Conservation (phyloP, 2,888 invertebrate species). For the Metacarcinus magister region DNA sequence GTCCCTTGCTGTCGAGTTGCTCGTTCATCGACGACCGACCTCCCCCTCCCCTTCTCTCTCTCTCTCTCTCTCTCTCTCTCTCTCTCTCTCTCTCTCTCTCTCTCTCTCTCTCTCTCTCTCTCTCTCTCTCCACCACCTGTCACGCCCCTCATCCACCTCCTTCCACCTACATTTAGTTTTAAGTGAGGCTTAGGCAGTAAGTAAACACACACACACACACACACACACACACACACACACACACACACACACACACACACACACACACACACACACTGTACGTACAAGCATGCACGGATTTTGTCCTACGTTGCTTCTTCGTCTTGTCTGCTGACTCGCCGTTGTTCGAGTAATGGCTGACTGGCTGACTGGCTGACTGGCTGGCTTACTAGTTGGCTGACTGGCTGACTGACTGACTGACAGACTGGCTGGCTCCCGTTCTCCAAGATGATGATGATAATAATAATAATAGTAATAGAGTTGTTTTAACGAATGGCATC, state of each 20-base stretch:
- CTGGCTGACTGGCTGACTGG: neutral
- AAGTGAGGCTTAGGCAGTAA: too few species aligned
- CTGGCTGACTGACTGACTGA: neutral
- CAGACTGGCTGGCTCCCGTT: too few species aligned
- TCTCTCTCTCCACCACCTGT: neutral
- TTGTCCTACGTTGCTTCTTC: neutral
- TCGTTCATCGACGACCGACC: neutral
- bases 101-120: constrained; percentile 9
- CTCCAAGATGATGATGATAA: neutral
- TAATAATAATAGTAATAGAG: neutral
- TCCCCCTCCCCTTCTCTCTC: neutral
- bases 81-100: constrained; percentile 26
- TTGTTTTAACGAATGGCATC: neutral
- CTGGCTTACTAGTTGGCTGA: neutral
- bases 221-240: too few species aligned
- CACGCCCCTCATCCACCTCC: neutral
- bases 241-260: too few species aligned
- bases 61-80: constrained; percentile 26
- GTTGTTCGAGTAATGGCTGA: neutral
- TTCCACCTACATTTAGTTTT: neutral
- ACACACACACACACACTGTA: neutral
- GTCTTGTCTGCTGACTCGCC: neutral
- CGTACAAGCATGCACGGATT: neutral
- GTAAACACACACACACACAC: too few species aligned
- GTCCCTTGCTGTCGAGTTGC: neutral